phyloP scores from a whole-genome alignment of 2,113 vertebrate species.

The Dasyurus viverrinus region DNA sequence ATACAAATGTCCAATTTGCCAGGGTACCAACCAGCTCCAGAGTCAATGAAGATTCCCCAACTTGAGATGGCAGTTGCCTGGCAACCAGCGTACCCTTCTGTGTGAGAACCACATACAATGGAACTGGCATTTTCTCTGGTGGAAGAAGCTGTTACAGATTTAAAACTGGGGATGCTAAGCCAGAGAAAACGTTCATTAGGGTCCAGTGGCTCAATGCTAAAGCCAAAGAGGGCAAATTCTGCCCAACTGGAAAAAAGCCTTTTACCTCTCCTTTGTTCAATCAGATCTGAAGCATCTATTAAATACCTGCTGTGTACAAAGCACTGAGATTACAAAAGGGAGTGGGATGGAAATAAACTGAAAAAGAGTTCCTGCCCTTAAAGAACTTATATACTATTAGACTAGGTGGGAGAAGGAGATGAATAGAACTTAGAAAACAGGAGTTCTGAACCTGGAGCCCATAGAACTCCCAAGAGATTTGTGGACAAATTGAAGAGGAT shows the following conservation, averaged over 20 bases:
- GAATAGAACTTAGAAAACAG: neutral
- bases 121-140: conserved; percentile 60
- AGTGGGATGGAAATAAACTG: neutral
- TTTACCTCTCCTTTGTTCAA: neutral
- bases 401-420: neutral
- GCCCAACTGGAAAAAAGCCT: conserved; percentile 35
- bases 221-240: neutral
- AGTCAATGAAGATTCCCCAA: conserved; percentile 77
- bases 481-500: neutral
- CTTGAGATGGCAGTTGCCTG: conserved; percentile 79
- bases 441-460: neutral
- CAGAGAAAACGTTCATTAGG: neutral
- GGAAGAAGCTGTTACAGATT: conserved; percentile 12
- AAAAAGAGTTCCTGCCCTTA: neutral
- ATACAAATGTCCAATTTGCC: conserved; percentile 76
- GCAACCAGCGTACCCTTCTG: conserved; percentile 81
- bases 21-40: conserved; percentile 67
- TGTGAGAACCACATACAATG: conserved; percentile 71
- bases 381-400: neutral
- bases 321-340: neutral
- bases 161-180: neutral
- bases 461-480: neutral
- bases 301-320: neutral
- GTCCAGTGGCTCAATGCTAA: neutral
- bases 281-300: neutral